These are phyloP conservation scores for Calliopsis andreniformis DNA, from an alignment of 1,140 invertebrate genomes.

Conservation along the genomic window DNA sequence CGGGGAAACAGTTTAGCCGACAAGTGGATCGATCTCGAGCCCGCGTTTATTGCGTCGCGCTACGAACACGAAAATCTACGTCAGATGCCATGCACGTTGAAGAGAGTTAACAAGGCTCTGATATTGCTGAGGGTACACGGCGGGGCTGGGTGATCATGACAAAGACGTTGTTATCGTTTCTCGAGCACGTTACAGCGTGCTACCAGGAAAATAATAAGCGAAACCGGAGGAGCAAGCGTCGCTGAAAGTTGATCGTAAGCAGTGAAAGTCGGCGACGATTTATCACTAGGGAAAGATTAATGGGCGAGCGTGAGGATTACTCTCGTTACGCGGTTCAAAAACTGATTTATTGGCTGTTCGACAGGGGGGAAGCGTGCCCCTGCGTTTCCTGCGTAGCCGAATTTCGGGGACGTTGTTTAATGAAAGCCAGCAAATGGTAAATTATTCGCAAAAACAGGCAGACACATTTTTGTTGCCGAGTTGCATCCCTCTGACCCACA, in stretches of 20 bases:
- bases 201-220: constrained; percentile 27
- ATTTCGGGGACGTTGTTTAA: not conserved
- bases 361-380: not conserved
- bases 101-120: constrained; percentile 26
- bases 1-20: not conserved
- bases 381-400: not conserved
- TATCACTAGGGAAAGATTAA: constrained; percentile 29
- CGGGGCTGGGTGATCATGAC: constrained; percentile 1
- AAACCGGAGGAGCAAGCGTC: constrained; percentile 5
- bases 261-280: constrained; percentile 4
- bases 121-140: constrained; percentile 25
- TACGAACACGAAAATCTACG: constrained; percentile 4
- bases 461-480: too few relatives aligned
- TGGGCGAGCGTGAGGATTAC: constrained; percentile 2
- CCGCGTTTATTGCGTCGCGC: not conserved
- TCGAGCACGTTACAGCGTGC: not conserved
- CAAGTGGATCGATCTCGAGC: not conserved
- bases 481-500: too few relatives aligned
- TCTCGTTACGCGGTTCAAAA: constrained; percentile 10
- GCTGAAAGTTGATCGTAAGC: constrained; percentile 35
- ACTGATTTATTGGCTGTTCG: constrained; percentile 26
- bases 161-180: constrained; percentile 44
- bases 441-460: constrained; percentile 7
- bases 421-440: not conserved
- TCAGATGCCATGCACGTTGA: not conserved